phyloP scores from a whole-genome alignment of 2,888 invertebrate species.

The Andricus quercusramuli region DNA sequence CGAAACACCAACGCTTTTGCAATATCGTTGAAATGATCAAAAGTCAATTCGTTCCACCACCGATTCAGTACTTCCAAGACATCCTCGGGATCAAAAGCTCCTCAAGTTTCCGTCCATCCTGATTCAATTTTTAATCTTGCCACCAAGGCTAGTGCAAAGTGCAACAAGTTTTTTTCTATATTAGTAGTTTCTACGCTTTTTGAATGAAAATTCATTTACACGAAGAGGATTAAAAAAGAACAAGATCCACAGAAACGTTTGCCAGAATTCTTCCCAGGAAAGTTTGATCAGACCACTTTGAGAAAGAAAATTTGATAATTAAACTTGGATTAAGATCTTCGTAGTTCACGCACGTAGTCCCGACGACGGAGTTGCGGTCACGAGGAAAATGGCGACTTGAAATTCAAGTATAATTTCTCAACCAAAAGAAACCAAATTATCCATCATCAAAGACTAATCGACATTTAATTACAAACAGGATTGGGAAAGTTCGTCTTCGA shows the following conservation, averaged over 20 bases:
- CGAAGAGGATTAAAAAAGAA: neutral
- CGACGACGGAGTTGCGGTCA: neutral
- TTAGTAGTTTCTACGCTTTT: neutral
- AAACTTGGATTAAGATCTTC: constrained; percentile 8
- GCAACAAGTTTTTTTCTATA: neutral
- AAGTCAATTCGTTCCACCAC: constrained; percentile 33
- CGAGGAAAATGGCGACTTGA: constrained; percentile 38
- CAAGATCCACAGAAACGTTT: neutral
- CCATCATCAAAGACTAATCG: neutral
- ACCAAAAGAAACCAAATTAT: neutral
- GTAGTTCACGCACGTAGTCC: neutral
- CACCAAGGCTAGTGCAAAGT: constrained; percentile 2
- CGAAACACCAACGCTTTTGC: constrained; percentile 28
- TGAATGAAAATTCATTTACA: neutral
- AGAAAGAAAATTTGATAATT: neutral
- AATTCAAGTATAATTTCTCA: neutral
- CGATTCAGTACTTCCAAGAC: constrained; percentile 38
- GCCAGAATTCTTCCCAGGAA: neutral
- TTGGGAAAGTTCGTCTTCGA: neutral
- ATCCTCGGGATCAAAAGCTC: constrained; percentile 25
- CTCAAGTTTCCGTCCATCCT: neutral
- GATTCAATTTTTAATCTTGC: neutral
- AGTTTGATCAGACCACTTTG: neutral
- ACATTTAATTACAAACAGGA: neutral
- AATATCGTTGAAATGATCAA: constrained; percentile 36